Evolutionary conservation across 2,888 invertebrate species (phyloP), one percentile per base, ranked within the genome.

Genomic region (Epistrophe grossulariae): DNA sequence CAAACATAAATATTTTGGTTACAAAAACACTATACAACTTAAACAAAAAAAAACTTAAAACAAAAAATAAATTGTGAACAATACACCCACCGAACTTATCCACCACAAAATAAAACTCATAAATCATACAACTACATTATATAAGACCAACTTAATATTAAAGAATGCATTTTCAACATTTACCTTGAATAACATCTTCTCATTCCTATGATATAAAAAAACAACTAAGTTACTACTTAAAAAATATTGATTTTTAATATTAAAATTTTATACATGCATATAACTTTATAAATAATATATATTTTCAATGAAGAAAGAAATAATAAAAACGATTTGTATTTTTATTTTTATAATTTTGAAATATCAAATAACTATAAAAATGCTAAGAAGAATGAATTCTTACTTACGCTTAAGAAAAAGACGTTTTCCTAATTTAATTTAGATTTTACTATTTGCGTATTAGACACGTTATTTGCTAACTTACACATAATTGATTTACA

Each of bases 51-150:
- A 60, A 40, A 84, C 68, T 52, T 38, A 40, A n/a, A 38, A 78
- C 43, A 62, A 81, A 52, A 35, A 73, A 60, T 45, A 62, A 73
- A 73, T 48, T 79, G 81, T 81, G 52, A 79, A 85, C 62, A 85
- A 78, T 50, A 85, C 85, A 82, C 85, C 85, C 85, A 85, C 85
- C 85, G 85, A 85, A 82, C 68, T 73, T 70, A 71, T 85, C 85
- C 82, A 85, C 78, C 71, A 85, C 70, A 72, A 35, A 73, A 40
- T 48, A 59, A 62, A 71, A 73, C 31, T 55, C 70, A 85, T 73
- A 48, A 8, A 1, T 35, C 35, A 35, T 35, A 35, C 4, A 35
- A 78, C 78, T 82, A n/a, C n/a, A n/a, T n/a, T n/a, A n/a, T n/a
- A 24, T 24, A 73, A 85, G 85, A 85, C 85, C 85, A 85, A 85